Evolutionary conservation across 2,113 vertebrate genomes (phyloP).

Genomic region (Oreochromis spilurus): DNA sequence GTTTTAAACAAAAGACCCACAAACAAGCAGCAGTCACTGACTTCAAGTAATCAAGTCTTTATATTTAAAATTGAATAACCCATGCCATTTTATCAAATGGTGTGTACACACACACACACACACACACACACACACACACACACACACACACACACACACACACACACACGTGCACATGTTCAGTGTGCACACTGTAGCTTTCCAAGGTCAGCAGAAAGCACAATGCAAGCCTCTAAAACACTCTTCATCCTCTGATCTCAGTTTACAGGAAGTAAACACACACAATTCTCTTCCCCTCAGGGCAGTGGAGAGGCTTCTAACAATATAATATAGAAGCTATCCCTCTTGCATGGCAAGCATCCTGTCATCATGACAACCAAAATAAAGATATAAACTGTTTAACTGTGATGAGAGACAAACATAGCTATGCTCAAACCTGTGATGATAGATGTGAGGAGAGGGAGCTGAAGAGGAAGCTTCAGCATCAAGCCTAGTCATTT

Average conservation of each 20-base stretch:
- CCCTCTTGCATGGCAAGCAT: neutral
- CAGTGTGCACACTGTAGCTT: neutral
- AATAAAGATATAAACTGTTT: neutral
- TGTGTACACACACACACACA: neutral
- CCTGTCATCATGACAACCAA: neutral
- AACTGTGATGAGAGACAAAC: neutral
- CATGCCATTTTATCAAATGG: neutral
- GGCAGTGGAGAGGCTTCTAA: neutral
- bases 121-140: neutral
- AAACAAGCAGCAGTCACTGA: neutral
- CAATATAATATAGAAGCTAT: neutral
- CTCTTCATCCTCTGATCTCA: too few species aligned
- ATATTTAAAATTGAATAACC: neutral
- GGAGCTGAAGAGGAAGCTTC: slow-evolving; percentile 8
- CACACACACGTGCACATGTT: neutral
- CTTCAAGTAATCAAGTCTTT: neutral
- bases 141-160: neutral
- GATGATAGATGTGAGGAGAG: neutral
- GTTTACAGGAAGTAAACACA: too few species aligned
- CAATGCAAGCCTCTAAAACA: neutral
- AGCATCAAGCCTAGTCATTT: slow-evolving; percentile 21
- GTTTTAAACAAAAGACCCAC: neutral
- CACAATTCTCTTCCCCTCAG: neutral
- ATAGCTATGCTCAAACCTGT: neutral
- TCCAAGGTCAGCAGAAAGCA: neutral